A percentile compares a stretch with the other conserved stretches of the same genome.
phyloP scores from a whole-genome alignment of 1,140 invertebrate species.

The Conus ventricosus region DNA sequence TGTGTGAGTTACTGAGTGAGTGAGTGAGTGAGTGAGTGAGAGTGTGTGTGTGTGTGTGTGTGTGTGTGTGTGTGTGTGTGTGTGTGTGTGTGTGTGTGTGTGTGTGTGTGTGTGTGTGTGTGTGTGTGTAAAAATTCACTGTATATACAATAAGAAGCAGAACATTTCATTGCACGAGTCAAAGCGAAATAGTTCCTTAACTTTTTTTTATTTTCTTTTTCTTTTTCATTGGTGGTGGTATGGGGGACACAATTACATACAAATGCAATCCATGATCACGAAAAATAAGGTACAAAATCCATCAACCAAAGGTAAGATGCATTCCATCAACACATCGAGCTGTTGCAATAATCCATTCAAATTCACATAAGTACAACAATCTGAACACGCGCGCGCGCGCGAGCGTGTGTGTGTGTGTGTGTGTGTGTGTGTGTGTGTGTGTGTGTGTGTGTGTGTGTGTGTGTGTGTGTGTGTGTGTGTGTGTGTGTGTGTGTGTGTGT shows the following conservation, averaged over 20 bases:
- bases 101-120: neutral
- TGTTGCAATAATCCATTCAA: neutral
- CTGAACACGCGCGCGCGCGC: no score
- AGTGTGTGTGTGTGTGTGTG: no score
- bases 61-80: neutral
- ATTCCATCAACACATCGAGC: neutral
- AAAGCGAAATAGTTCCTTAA: neutral
- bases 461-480: no score
- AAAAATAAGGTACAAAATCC: neutral
- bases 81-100: neutral
- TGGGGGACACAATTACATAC: neutral
- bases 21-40: no score
- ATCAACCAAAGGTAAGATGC: neutral
- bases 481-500: no score
- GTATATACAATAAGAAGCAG: neutral
- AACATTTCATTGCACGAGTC: neutral
- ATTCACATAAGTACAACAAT: no score
- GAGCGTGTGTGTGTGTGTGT: no score
- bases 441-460: no score
- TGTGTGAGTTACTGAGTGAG: neutral
- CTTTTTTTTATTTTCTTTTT: neutral
- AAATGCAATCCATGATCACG: no score
- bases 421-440: no score
- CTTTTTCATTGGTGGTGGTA: no score
- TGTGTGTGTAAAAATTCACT: neutral